Evolutionary conservation across 2,888 invertebrate genomes (phyloP), one percentile per base, ranked within the genome.

Genomic region (Philaethria dido): DNA sequence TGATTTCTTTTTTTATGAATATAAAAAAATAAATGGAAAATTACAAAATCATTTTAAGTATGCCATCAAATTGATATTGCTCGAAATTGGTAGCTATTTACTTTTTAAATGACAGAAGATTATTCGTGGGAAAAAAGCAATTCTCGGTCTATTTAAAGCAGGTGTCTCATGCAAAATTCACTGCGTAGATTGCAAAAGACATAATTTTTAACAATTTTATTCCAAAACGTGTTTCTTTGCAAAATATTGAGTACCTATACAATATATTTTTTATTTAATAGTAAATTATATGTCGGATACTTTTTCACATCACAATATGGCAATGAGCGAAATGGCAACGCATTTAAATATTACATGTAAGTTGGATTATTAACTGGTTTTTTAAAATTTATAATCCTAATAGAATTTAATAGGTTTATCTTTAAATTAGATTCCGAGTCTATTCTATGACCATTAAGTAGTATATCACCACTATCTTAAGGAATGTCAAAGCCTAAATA

Each of bases 121-220:
- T 50, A 50, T 52, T 29, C 52, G 52, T 52, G 52, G 52, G 52
- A 52, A 52, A 52, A 52, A 29, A 29, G 16, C 29, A 16, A 25
- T 52, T 29, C 52, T 33, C 52, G 16, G 29, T 52, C 52, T 52
- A 52, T 52, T 52, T 29, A 52, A 52, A 52, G 44, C 62, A 63
- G 62, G 62, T 62, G 57, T 33, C 57, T 67, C 48, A 63, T 63
- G 57, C 45, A 57, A 55, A 52, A 67, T 67, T 67, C 57, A 67
- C 59, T 63, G 62, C 50, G 33, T 48, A 18, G 62, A 44, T 57
- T 50, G 33, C 44, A 59, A 63, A 67, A 54, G 16, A 63, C 29
- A 54, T 42, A 11, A 33, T 45, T 63, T 63, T 44, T 44, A 54
- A 63, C 22, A 59, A 59, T 25, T 25, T 22, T 22, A 16, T 62